A percentile compares a stretch with the other conserved stretches of the same genome.
These are phyloP conservation scores for Chironomus tepperi DNA, from an alignment of 1,140 invertebrate species.

Conservation along the genomic window DNA sequence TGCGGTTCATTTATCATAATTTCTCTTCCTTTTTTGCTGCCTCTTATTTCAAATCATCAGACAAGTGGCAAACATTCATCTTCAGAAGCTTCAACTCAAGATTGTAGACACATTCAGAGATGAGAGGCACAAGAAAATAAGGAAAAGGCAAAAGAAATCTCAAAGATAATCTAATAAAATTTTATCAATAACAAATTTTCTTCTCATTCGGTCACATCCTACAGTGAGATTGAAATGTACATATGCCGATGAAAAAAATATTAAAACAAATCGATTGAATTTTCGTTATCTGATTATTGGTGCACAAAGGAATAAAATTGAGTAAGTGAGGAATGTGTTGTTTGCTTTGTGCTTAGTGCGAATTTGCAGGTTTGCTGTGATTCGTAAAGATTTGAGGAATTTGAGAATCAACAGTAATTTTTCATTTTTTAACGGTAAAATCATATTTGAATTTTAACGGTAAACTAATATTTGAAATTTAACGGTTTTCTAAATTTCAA, in stretches of 20 bases:
- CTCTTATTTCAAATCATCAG: neutral
- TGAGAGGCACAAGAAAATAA: no score
- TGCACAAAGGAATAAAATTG: neutral
- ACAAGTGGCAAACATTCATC: neutral
- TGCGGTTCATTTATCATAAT: neutral
- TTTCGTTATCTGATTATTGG: constrained; percentile 2
- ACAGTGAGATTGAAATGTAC: neutral
- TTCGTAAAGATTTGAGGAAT: no score
- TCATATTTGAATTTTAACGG: no score
- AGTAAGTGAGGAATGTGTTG: neutral
- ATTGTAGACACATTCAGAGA: no score
- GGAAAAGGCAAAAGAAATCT: no score
- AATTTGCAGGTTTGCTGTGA: no score
- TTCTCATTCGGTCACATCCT: neutral
- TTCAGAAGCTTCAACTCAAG: no score
- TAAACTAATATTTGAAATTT: no score
- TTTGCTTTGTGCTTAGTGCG: no score
- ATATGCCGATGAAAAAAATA: neutral
- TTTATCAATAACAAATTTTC: neutral
- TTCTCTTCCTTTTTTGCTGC: neutral
- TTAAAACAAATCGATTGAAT: neutral
- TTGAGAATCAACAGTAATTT: no score
- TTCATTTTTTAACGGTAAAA: no score
- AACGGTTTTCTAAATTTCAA: no score
- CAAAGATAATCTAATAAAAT: neutral